phyloP scores from a whole-genome alignment of 2,888 invertebrate species.

The Cepaea hortensis region DNA sequence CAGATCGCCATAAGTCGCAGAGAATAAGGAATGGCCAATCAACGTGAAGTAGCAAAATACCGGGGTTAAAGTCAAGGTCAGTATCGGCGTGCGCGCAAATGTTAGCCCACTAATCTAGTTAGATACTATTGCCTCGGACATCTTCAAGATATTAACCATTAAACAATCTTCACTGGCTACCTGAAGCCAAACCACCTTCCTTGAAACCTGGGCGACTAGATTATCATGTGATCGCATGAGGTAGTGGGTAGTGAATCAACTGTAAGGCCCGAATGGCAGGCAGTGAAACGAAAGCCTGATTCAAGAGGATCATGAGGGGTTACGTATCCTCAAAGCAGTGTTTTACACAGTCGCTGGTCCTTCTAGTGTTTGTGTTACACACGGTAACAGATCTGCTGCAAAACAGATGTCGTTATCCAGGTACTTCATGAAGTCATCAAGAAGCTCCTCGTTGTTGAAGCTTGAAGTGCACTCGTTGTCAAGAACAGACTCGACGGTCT shows the following conservation, averaged over 20 bases:
- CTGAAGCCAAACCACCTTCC: too few relatives aligned
- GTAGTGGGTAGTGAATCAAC: not conserved
- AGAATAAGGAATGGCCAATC: not conserved
- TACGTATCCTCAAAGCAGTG: not conserved
- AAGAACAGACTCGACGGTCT: constrained; percentile 16
- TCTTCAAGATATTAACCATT: too few relatives aligned
- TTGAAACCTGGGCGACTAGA: not conserved
- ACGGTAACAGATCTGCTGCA: not conserved
- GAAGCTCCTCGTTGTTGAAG: constrained; percentile 27
- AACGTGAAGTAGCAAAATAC: too few relatives aligned
- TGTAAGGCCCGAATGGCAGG: not conserved
- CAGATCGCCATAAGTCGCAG: not conserved
- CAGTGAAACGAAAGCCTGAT: not conserved
- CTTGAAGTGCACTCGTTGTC: constrained; percentile 9
- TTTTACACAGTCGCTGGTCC: constrained; percentile 34
- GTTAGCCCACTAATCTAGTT: too few relatives aligned
- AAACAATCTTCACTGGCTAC: too few relatives aligned
- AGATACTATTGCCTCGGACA: too few relatives aligned
- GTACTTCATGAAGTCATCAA: constrained; percentile 34
- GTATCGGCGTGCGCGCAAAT: too few relatives aligned
- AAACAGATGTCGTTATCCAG: constrained; percentile 18
- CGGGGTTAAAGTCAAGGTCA: too few relatives aligned
- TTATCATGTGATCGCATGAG: not conserved
- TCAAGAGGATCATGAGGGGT: not conserved
- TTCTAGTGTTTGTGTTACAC: constrained; percentile 16